Base-by-base conservation (phyloP, 1,140 invertebrate genomes). In the Pogonomyrmex barbatus region DNA sequence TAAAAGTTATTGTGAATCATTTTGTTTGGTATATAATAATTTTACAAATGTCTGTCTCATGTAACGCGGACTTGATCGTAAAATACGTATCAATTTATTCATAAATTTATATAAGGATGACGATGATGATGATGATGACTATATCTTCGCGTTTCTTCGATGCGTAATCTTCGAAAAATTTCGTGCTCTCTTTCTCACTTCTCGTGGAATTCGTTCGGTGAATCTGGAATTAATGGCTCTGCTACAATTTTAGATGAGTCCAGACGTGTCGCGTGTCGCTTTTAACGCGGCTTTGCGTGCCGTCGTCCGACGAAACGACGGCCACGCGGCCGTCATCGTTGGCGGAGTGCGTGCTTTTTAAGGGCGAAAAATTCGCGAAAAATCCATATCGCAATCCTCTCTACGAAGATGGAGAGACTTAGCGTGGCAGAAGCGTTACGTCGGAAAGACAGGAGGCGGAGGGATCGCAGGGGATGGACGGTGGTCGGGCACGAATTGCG, bases 401-500 rank as follows among this genome's bases (percentile, higher is more conserved):
- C n/a, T 39, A 39, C 60, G 62, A 47, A 33, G 47, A 89, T 91
- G 92, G 95, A 96, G 82, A 94, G 93, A 67, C 87, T 95, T 9
- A 94, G 93, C 78, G 91, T 94, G 4, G 94, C 95, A 56, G 95
- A 96, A 87, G 77, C 90, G 90, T 87, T 92, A 87, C 91, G 93
- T 8, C 92, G 94, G 54, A 95, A 96, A 85, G 95, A 96, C 30
- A 94, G 93, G 86, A 93, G 96, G 86, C 95, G 96, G 86, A 93
- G 96, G 86, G 95, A 96, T n/a, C 94, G 95, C 52, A 94, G 96
- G 54, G 96, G 96, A 1, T 96, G 96, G 96, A 96, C 96, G 10
- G 96, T 96, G 6, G 94, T 96, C 70, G 96, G 96, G 56, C 95
- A 95, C 36, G 96, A 96, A 94, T 93, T 96, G 85, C 95, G 96